Percentiles rank a stretch among this genome's conserved stretches.
Conservation (phyloP, 2,113 vertebrate genomes). For the Apus apus region DNA sequence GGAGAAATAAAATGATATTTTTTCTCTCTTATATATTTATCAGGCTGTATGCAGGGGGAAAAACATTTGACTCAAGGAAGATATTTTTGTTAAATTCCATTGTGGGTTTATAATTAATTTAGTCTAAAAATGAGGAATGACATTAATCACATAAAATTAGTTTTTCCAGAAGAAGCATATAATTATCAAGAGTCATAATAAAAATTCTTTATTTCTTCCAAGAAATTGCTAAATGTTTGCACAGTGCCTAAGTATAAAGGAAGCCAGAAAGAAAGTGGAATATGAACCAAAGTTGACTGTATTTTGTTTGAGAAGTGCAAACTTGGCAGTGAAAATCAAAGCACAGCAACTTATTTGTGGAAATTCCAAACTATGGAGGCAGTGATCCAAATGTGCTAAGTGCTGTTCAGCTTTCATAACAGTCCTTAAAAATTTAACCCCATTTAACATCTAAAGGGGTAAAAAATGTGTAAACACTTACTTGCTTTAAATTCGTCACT, state of each 20-base stretch:
- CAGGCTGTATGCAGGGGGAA: not conserved
- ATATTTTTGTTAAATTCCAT: not conserved
- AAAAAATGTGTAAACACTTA: not conserved
- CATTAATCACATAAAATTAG: not conserved
- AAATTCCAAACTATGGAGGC: not conserved
- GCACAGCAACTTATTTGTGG: not conserved
- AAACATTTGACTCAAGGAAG: not conserved
- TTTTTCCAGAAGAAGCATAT: constrained; percentile 13
- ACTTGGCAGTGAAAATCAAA: constrained; percentile 38
- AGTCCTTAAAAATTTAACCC: not conserved
- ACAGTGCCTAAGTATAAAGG: not conserved
- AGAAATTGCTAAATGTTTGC: constrained; percentile 1
- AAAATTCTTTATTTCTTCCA: not conserved
- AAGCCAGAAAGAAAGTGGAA: not conserved
- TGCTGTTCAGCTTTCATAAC: not conserved
- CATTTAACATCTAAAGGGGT: not conserved
- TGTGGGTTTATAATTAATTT: not conserved
- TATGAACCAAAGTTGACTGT: not conserved
- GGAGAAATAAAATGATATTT: not conserved
- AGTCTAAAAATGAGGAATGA: not conserved
- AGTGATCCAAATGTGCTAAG: not conserved
- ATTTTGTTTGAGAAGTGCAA: constrained; percentile 31
- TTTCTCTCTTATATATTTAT: not conserved
- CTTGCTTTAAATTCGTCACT: not conserved
- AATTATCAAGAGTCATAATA: constrained; percentile 1